Conservation (phyloP, 1,140 invertebrate genomes). For the Cherax destructor region DNA sequence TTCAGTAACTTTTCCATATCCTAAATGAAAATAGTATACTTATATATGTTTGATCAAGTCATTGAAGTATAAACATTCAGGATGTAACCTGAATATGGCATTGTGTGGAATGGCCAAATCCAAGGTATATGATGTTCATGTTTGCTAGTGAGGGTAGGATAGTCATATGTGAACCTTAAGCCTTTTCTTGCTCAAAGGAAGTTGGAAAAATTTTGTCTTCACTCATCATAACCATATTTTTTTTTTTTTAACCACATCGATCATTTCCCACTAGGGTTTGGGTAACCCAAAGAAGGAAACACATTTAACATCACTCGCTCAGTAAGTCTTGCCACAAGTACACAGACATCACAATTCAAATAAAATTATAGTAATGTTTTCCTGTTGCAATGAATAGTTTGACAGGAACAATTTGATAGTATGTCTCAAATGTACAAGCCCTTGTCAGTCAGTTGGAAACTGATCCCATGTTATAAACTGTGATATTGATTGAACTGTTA, state of each 20-base stretch:
- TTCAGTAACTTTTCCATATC: slow-evolving; percentile 68
- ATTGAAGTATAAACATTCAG: slow-evolving; percentile 35
- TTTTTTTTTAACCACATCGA: too few species aligned
- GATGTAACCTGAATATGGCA: slow-evolving; percentile 24
- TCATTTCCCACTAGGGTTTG: too few species aligned
- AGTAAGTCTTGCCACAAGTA: too few species aligned
- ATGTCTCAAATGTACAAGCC: background rate
- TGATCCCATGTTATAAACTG: slow-evolving; percentile 50
- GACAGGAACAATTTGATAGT: background rate
- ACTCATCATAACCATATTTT: background rate
- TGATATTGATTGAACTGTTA: slow-evolving; percentile 57
- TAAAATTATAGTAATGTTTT: too few species aligned
- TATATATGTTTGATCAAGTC: slow-evolving; percentile 23
- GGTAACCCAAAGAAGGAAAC: too few species aligned
- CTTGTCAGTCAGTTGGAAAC: slow-evolving; percentile 10
- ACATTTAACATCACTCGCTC: too few species aligned
- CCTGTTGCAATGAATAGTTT: background rate
- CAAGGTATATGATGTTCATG: background rate
- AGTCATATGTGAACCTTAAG: slow-evolving; percentile 48
- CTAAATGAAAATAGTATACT: slow-evolving; percentile 50
- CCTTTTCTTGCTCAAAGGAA: background rate
- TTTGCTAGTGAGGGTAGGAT: slow-evolving; percentile 46
- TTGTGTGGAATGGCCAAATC: slow-evolving; percentile 54
- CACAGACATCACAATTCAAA: too few species aligned
- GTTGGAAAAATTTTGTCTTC: background rate